phyloP scores from a whole-genome alignment of 2,888 invertebrate genomes.

The Silvanus unidentatus region DNA sequence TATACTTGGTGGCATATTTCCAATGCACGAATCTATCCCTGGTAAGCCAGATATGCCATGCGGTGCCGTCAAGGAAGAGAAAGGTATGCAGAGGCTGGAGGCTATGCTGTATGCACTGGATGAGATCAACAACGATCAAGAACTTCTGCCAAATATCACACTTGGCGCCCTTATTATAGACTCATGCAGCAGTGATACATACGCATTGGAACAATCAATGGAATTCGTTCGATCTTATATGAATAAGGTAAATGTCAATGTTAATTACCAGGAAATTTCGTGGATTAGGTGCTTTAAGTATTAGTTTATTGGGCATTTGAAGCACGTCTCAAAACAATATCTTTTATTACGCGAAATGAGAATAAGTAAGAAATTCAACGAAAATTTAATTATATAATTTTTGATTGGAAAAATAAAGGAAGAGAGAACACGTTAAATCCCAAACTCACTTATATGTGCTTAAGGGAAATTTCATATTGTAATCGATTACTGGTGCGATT shows the following conservation, averaged over 20 bases:
- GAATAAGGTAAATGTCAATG: constrained; percentile 50
- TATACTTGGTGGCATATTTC: constrained; percentile 63
- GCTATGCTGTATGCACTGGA: constrained; percentile 63
- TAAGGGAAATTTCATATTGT: no score
- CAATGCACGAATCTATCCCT: constrained; percentile 58
- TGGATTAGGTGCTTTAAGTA: constrained; percentile 21
- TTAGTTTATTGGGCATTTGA: constrained; percentile 19
- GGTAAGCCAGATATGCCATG: constrained; percentile 45
- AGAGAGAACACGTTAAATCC: no score
- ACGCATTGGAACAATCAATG: constrained; percentile 63
- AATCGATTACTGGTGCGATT: no score
- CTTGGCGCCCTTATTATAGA: constrained; percentile 58
- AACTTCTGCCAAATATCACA: constrained; percentile 56
- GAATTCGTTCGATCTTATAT: constrained; percentile 58
- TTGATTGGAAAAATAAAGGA: no score
- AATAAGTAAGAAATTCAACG: no score
- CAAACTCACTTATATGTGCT: no score
- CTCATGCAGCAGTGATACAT: constrained; percentile 60
- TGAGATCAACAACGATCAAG: constrained; percentile 55
- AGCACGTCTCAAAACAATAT: constrained; percentile 11
- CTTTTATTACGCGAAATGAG: no score
- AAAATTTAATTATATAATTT: no score
- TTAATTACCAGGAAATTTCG: background rate
- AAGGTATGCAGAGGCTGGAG: constrained; percentile 64
- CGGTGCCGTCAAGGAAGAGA: constrained; percentile 58